phyloP scores from a whole-genome alignment of 2,888 invertebrate genomes.

The Epistrophe eligans region DNA sequence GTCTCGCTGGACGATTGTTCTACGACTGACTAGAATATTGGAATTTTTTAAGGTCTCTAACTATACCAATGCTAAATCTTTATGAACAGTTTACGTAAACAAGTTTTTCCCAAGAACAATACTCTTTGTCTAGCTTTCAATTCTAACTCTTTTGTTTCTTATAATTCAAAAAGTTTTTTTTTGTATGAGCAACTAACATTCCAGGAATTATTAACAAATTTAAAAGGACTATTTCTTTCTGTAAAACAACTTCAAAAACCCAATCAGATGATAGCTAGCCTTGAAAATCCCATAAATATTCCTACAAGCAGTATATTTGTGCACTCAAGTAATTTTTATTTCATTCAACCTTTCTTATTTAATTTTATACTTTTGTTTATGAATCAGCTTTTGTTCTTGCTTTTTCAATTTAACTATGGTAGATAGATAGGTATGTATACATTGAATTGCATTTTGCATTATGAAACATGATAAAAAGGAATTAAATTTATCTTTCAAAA shows the following conservation, averaged over 20 bases:
- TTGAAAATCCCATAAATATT: background rate
- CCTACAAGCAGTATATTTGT: background rate
- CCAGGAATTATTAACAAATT: background rate
- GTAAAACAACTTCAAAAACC: background rate
- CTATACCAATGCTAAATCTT: no score
- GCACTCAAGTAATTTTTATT: conserved; percentile 2
- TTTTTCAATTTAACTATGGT: conserved; percentile 22
- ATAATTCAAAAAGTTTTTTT: no score
- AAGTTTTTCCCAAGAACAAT: no score
- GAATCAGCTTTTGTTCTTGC: background rate
- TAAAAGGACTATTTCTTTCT: background rate
- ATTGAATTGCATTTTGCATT: background rate
- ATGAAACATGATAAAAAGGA: conserved; percentile 4
- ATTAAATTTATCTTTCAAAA: conserved; percentile 10
- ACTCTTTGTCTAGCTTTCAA: no score
- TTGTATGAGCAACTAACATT: no score
- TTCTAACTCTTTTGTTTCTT: no score
- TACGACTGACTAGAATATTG: no score
- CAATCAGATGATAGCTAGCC: background rate
- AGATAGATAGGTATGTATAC: no score
- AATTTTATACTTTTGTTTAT: conserved; percentile 9
- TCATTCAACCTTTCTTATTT: background rate
- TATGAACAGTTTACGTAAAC: no score
- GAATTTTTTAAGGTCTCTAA: no score
- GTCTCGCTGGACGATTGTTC: no score